phyloP scores from a whole-genome alignment of 2,797 vertebrate species.

The Brachyrhaphis roseni region DNA sequence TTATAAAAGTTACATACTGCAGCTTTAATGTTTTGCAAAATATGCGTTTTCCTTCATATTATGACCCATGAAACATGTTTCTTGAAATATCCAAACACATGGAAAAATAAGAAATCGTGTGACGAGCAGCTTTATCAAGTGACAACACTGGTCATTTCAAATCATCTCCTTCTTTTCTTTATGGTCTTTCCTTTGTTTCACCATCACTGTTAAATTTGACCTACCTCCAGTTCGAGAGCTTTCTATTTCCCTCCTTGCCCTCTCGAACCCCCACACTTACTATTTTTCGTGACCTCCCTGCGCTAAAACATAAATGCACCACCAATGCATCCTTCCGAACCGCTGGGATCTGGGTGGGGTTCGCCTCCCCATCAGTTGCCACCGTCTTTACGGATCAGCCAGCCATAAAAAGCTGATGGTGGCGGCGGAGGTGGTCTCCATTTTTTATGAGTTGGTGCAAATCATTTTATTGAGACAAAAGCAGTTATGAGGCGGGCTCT shows the following conservation, averaged over 20 bases:
- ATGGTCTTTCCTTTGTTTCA: conserved; percentile 7
- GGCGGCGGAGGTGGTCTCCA: conserved; percentile 45
- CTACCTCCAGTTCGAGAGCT: conserved; percentile 61
- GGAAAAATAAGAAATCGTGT: neutral
- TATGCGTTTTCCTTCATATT: neutral
- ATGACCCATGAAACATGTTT: neutral
- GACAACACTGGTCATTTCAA: neutral
- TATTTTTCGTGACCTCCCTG: conserved; percentile 41
- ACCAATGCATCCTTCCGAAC: conserved; percentile 50
- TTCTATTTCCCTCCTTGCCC: conserved; percentile 35
- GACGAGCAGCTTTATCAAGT: neutral
- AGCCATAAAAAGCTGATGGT: conserved; percentile 62
- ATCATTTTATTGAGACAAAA: conserved; percentile 62
- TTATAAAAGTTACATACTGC: neutral
- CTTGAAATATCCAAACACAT: neutral
- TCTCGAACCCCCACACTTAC: conserved; percentile 36
- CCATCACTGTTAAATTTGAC: conserved; percentile 42
- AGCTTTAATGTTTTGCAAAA: neutral
- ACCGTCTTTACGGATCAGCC: conserved; percentile 66
- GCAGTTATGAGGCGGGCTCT: conserved; percentile 43
- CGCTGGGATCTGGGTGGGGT: conserved; percentile 46
- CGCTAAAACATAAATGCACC: conserved; percentile 72
- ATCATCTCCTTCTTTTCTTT: neutral
- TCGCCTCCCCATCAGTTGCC: conserved; percentile 64
- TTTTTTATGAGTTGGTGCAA: conserved; percentile 70